These are phyloP conservation scores for Ditylenchus weischeri DNA, from an alignment of 2,888 invertebrate genomes.

Conservation along the genomic window DNA sequence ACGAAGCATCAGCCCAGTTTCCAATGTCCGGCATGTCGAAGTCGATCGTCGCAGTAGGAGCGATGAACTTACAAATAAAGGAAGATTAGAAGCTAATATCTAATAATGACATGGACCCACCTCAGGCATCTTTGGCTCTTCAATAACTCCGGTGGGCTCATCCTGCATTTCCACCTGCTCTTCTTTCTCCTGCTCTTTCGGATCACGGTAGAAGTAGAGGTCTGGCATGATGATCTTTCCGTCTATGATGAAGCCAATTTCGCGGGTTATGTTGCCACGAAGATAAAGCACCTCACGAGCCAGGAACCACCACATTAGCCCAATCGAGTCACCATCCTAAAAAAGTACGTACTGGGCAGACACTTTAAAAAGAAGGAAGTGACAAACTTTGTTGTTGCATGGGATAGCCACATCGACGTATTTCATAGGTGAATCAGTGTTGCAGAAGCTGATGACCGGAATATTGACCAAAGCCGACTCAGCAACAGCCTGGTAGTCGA, in stretches of 20 bases:
- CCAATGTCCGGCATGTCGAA: constrained; percentile 28
- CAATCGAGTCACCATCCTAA: constrained; percentile 85
- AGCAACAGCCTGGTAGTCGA: constrained; percentile 82
- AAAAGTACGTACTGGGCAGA: constrained; percentile 28
- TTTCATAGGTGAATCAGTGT: constrained; percentile 91
- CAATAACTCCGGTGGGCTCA: background rate
- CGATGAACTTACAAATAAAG: background rate
- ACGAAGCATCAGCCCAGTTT: constrained; percentile 35
- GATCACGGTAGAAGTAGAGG: constrained; percentile 98
- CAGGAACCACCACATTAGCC: constrained; percentile 98
- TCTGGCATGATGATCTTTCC: constrained; percentile 79
- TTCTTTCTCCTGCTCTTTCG: constrained; percentile 74
- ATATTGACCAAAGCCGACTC: constrained; percentile 99
- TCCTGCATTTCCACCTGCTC: constrained; percentile 36
- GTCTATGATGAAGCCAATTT: constrained; percentile 72
- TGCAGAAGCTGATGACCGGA: constrained; percentile 94
- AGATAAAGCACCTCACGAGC: constrained; percentile 89
- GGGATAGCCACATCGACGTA: constrained; percentile 98
- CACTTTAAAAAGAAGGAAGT: too few species aligned
- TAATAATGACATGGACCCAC: background rate
- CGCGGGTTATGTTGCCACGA: constrained; percentile 81
- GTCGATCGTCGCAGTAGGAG: constrained; percentile 29
- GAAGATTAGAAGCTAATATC: background rate
- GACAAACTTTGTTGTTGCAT: constrained; percentile 86
- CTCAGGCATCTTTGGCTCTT: background rate